These are phyloP conservation scores for Agrochola lychnidis DNA, from an alignment of 2,888 invertebrate genomes.

Conservation along the genomic window DNA sequence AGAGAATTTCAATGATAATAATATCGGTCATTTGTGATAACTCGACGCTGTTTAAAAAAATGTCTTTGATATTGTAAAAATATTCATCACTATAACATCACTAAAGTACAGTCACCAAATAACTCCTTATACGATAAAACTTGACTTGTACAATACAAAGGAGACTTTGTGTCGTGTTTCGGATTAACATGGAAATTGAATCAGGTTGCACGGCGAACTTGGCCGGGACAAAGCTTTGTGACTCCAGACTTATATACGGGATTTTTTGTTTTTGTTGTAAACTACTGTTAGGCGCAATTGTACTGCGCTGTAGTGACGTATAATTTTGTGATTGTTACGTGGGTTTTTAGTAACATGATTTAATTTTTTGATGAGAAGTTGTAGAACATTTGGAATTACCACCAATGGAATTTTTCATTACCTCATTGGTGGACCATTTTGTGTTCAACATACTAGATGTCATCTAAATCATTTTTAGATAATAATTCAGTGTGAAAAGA, in stretches of 20 bases:
- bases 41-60: background rate
- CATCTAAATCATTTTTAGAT: no score
- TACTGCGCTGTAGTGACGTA: slow-evolving; percentile 32
- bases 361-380: background rate
- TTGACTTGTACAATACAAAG: slow-evolving; percentile 75
- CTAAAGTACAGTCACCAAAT: slow-evolving; percentile 67
- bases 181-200: slow-evolving; percentile 87
- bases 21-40: background rate
- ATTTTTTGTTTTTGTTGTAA: slow-evolving; percentile 58
- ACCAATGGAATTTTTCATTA: no score
- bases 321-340: slow-evolving; percentile 29
- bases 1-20: background rate
- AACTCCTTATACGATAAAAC: slow-evolving; percentile 71
- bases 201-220: slow-evolving; percentile 79
- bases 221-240: slow-evolving; percentile 70
- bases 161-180: slow-evolving; percentile 75
- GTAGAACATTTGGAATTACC: background rate
- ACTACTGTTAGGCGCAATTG: slow-evolving; percentile 37
- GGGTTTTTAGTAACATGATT: background rate
- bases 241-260: slow-evolving; percentile 67
- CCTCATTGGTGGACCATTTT: no score
- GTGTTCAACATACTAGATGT: no score
- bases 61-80: background rate
- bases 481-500: no score
- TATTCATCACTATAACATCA: slow-evolving; percentile 33